Base-by-base conservation (phyloP, 2,113 vertebrate genomes). In the Arothron firmamentum region DNA sequence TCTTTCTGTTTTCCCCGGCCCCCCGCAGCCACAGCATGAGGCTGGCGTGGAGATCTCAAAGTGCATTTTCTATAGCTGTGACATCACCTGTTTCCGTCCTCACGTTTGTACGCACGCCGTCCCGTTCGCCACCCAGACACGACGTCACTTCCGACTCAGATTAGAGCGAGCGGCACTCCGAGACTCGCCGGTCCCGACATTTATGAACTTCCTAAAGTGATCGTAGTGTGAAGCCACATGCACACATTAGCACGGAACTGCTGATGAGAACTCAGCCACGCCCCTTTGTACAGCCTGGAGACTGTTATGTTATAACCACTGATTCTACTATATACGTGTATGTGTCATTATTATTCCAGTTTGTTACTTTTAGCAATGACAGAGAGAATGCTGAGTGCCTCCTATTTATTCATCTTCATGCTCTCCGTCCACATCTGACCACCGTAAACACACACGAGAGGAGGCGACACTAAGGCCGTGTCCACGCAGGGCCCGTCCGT, bases 311-410 rank as follows among this genome's bases (percentile, higher is more conserved):
- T 88, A 88, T 87, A 88, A 88, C 81, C 88, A 90, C 89, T 88
- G 80, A 84, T 88, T 91, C 85, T 88, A 88, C 62, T 88, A 88
- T 80, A 88, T 88, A 90, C 62, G 74, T 87, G 70, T 88, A 85
- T 85, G 85, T 90, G 79, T 88, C 87, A 89, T 89, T 88, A 91
- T 85, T 89, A 88, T 82, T 84, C 58, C 48, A 82, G 59, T 90
- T 90, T 88, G 77, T 87, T 87, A 85, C 80, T 87, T 89, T 89
- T 82, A 87, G 88, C 83, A 86, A 84, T 89, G 85, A 87, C 87
- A 87, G 87, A 90, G 87, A 88, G 88, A 90, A 91, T 88, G 88
- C 88, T 79, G 89, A 91, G 90, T 90, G 89, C 89, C 89, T 91
- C 86, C 69, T 87, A 84, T 81, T 79, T 78, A 84, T 79, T 83